Conservation (phyloP, 2,888 invertebrate genomes). For the Isoperla grammatica region DNA sequence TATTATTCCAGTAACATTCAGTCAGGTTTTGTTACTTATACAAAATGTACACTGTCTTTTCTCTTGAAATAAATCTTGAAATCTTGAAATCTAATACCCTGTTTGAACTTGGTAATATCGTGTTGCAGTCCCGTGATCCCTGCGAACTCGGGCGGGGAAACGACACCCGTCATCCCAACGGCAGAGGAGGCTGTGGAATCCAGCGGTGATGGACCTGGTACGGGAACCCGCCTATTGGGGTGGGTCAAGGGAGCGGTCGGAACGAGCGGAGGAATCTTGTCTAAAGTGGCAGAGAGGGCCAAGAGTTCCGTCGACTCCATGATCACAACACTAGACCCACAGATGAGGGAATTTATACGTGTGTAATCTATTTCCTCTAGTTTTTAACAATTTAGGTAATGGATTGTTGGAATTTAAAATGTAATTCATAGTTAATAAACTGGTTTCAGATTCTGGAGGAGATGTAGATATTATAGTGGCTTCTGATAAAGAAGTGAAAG, state of each 20-base stretch:
- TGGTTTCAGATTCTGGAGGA: conserved; percentile 66
- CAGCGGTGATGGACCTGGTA: conserved; percentile 51
- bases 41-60: no score
- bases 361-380: conserved; percentile 42
- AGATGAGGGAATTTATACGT: conserved; percentile 84
- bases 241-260: conserved; percentile 65
- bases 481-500: conserved; percentile 69
- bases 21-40: no score
- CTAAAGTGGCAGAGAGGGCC: conserved; percentile 66
- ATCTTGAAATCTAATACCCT: no score
- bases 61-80: no score
- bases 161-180: conserved; percentile 38
- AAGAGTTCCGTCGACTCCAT: conserved; percentile 78
- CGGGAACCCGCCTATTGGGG: conserved; percentile 47
- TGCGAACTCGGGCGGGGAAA: conserved; percentile 47
- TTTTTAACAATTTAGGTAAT: conserved; percentile 13
- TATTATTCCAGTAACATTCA: no score
- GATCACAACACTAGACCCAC: conserved; percentile 83
- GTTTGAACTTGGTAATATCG: no score
- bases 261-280: conserved; percentile 51
- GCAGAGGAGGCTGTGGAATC: conserved; percentile 32
- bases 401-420: neutral
- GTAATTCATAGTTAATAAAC: neutral
- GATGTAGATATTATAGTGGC: conserved; percentile 69
- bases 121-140: conserved; percentile 50